These are phyloP conservation scores for Platerodrilus igneus DNA, from an alignment of 2,888 invertebrate genomes.

Conservation along the genomic window DNA sequence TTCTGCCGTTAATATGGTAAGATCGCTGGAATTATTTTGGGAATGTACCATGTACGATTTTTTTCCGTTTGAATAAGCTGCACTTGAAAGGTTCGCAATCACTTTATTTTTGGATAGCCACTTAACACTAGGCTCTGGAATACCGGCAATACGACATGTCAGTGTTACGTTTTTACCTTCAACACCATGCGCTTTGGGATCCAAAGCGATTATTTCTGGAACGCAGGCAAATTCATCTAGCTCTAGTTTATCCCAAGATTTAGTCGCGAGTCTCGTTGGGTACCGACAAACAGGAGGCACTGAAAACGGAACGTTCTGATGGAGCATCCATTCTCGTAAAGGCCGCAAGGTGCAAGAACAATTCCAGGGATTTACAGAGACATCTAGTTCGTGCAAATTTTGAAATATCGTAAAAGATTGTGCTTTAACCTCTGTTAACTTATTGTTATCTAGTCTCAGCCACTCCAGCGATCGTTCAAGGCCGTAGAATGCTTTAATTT, in stretches of 20 bases:
- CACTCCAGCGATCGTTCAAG: slow-evolving; percentile 69
- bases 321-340: slow-evolving; percentile 73
- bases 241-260: slow-evolving; percentile 71
- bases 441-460: slow-evolving; percentile 73
- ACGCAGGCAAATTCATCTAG: slow-evolving; percentile 77
- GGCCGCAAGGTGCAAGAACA: slow-evolving; percentile 73
- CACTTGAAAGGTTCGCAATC: slow-evolving; percentile 58
- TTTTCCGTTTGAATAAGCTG: slow-evolving; percentile 49
- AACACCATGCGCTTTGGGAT: slow-evolving; percentile 58
- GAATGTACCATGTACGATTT: slow-evolving; percentile 64
- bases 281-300: slow-evolving; percentile 65
- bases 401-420: slow-evolving; percentile 63
- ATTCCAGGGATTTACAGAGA: slow-evolving; percentile 79
- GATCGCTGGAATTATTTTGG: slow-evolving; percentile 64
- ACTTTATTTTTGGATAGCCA: slow-evolving; percentile 69
- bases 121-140: slow-evolving; percentile 67
- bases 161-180: slow-evolving; percentile 72
- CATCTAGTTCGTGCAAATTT: slow-evolving; percentile 67
- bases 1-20: slow-evolving; percentile 69
- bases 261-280: slow-evolving; percentile 60
- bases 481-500: slow-evolving; percentile 67
- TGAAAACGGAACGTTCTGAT: slow-evolving; percentile 69
- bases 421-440: slow-evolving; percentile 61
- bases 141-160: slow-evolving; percentile 64
- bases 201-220: slow-evolving; percentile 62